Conservation (phyloP, 1,140 invertebrate species). For the Globodera rostochiensis region DNA sequence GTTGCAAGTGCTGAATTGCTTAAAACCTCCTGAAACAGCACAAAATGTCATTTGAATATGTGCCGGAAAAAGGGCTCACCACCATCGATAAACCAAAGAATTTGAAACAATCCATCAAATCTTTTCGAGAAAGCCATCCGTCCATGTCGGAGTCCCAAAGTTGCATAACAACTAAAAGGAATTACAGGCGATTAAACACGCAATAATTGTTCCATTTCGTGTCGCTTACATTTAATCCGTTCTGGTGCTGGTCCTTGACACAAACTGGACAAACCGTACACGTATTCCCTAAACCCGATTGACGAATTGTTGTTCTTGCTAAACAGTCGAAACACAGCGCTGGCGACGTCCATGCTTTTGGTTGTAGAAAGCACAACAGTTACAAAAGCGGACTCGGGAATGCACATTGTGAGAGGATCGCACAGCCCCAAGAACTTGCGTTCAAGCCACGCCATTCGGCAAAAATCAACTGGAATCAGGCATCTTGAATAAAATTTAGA, state of each 20-base stretch:
- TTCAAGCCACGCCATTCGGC: slow-evolving; percentile 18
- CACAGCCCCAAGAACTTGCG: neutral
- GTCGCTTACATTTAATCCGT: slow-evolving; percentile 31
- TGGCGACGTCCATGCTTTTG: neutral
- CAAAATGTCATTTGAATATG: neutral
- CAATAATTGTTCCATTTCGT: slow-evolving; percentile 7
- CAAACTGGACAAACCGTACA: slow-evolving; percentile 84
- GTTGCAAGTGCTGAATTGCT: neutral
- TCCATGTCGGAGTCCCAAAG: slow-evolving; percentile 33
- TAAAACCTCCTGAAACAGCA: neutral
- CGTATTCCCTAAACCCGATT: slow-evolving; percentile 88
- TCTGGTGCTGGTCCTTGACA: slow-evolving; percentile 75
- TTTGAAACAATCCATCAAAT: neutral
- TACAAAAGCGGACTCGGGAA: slow-evolving; percentile 6
- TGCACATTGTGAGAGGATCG: slow-evolving; percentile 11
- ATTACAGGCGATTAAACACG: neutral
- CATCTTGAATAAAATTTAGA: neutral
- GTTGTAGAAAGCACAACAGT: neutral
- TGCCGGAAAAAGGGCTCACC: neutral
- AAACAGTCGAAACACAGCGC: slow-evolving; percentile 77
- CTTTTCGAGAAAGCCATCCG: slow-evolving; percentile 11
- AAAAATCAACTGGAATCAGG: slow-evolving; percentile 18
- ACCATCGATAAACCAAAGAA: slow-evolving; percentile 7
- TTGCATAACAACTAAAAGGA: slow-evolving; percentile 36
- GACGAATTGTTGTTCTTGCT: slow-evolving; percentile 85